Evolutionary conservation across 2,888 invertebrate genomes (phyloP).

Genomic region (Hyppa rectilinea): DNA sequence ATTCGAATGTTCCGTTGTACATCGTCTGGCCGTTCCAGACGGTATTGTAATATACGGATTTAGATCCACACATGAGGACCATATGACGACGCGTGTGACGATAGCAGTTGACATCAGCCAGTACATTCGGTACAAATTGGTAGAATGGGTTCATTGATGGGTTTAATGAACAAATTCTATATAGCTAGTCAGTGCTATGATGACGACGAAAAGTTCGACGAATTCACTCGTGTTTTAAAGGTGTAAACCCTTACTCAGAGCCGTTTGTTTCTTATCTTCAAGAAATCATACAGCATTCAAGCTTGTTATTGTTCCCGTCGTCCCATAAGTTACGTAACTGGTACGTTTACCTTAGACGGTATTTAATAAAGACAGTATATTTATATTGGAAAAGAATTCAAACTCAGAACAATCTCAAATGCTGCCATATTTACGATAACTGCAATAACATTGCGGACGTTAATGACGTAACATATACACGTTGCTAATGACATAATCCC

Average conservation of each 20-base stretch:
- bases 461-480: background rate
- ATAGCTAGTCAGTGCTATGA: background rate
- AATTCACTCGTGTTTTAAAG: background rate
- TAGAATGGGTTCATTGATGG: conserved; percentile 19
- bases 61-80: conserved; percentile 28
- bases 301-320: too few relatives aligned
- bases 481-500: conserved; percentile 19
- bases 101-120: conserved; percentile 21
- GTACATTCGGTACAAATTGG: conserved; percentile 12
- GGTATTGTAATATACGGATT: conserved; percentile 42
- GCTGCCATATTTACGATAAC: background rate
- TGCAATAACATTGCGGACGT: background rate
- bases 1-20: conserved; percentile 5
- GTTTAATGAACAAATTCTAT: conserved; percentile 2
- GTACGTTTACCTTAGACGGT: too few relatives aligned
- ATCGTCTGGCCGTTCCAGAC: conserved; percentile 51
- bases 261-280: background rate
- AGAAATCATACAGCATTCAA: background rate
- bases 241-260: background rate
- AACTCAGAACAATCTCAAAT: too few relatives aligned
- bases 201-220: background rate
- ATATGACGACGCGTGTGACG: conserved; percentile 36
- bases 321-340: too few relatives aligned
- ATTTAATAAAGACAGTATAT: too few relatives aligned
- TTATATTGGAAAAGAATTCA: too few relatives aligned